Base-by-base conservation (phyloP, 2,888 invertebrate genomes). In the Mythimna pallens region DNA sequence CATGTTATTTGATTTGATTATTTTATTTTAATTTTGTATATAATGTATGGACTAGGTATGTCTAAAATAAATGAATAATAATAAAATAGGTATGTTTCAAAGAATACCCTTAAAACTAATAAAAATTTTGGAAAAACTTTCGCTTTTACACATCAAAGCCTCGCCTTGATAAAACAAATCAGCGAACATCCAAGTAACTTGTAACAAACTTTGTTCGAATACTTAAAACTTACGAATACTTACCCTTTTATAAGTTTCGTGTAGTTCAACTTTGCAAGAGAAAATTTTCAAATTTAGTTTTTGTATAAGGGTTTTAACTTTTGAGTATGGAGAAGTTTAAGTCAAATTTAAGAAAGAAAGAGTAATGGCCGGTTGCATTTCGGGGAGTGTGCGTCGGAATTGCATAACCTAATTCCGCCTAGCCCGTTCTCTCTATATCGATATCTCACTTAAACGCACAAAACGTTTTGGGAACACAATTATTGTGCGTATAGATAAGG, bases 261-360 rank as follows among this genome's bases (percentile, higher is more conserved):
- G n/a, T 34, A 69, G 67, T 54, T 25, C 17, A 67, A 73, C 59
- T 67, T 82, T 71, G 34, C 40, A 25, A 14, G 22, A 22, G 30
- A 69, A 59, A 81, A 36, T 55, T 54, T 58, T 55, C 17, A n/a
- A 82, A 82, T 64, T 82, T 82, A 63, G 63, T 69, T 80, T 78
- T 20, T 69, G 10, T 47, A 12, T 40, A 63, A 71, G 63, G 79
- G 55, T 25, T 64, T 54, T 54, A 30, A 47, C 20, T 47, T 47
- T 47, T 17, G 6, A 9, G 6, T 63, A 20, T 34, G 9, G 58
- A 62, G 25, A 47, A 22, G 12, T 50, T 50, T 14, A 7, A 25
- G 34, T n/a, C n/a, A 7, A n/a, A 40, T 40, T 40, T 40, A 3
- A 14, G 14, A 43, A 43, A 43, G 4, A 43, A 43, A 14, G 43